Base-by-base conservation (phyloP, 2,888 invertebrate species). In the Unio delphinus region DNA sequence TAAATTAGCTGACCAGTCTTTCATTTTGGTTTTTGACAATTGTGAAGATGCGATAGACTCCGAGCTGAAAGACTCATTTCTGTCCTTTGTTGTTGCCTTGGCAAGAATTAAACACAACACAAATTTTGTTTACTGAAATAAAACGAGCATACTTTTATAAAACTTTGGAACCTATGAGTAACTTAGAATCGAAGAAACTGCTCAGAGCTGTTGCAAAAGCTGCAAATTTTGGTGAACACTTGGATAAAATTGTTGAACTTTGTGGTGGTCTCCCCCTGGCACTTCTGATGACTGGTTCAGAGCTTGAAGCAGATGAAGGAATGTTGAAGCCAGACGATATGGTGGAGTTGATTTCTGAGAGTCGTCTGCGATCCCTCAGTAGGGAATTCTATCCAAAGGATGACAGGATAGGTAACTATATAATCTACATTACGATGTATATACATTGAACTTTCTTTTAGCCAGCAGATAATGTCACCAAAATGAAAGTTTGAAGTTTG, bases 201-300 rank as follows among this genome's bases (percentile, higher is more conserved):
- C 57, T 74, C 17, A 58, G 61, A n/a, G 64, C 45, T 6, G 55
- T 67, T 17, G 69, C 69, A 8, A 65, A 69, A 4, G 45, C 54
- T 26, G 71, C 73, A 17, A 60, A 68, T 8, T 71, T 71, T 61
- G 73, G 67, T 26, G 56, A 64, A 7, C 56, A 70, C 54, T 26
- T 70, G 5, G 58, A 65, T n/a, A 34, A 64, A 26, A 77, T 77
- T 57, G 73, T 73, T 18, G 57, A 64, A 8, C 66, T 67, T 4
- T 74, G 74, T 59, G 68, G 68, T 18, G 73, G 77, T 15, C 62
- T 77, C 57, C 76, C 77, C 28, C 63, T 74, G 55, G 77, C 72
- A 34, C 55, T 75, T 57, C 60, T 74, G n/a, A 65, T 77, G 65
- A 64, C 65, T 55, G 70, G 68, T 55, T 61, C 70, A 56, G 73